Conservation (phyloP, 2,888 invertebrate species). For the Lasioglossum leucozonium region DNA sequence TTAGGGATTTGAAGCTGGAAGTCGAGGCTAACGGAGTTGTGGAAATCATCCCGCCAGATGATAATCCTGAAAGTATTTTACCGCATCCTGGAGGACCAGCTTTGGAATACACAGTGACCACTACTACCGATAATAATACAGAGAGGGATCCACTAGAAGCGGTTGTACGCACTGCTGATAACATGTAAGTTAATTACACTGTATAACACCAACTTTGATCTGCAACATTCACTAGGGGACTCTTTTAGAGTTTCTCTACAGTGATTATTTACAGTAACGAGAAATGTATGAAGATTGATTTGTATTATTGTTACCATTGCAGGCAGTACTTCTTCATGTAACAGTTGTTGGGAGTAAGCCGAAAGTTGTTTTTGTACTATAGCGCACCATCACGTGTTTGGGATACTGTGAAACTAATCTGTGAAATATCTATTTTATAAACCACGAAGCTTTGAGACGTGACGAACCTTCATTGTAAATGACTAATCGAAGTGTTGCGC, state of each 20-base stretch:
- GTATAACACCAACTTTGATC: neutral
- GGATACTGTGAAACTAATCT: constrained; percentile 4
- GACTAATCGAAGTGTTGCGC: constrained; percentile 26
- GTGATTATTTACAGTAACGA: neutral
- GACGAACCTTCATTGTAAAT: neutral
- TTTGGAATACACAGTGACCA: constrained; percentile 77
- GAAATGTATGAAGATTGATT: constrained; percentile 30
- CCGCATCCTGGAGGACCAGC: constrained; percentile 79
- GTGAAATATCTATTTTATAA: constrained; percentile 31
- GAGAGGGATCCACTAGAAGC: constrained; percentile 84
- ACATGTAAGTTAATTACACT: constrained; percentile 81
- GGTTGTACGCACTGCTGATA: constrained; percentile 83
- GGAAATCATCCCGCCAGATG: constrained; percentile 78
- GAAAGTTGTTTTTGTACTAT: constrained; percentile 1
- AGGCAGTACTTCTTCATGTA: constrained; percentile 80
- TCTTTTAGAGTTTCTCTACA: neutral
- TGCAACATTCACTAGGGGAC: neutral
- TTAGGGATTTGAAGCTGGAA: constrained; percentile 80
- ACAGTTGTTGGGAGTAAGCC: constrained; percentile 32
- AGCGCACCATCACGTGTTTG: neutral
- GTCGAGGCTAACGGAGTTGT: constrained; percentile 79
- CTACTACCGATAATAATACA: constrained; percentile 60
- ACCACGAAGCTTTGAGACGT: neutral
- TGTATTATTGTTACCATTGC: constrained; percentile 48
- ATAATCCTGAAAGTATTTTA: constrained; percentile 81